Percentiles rank a stretch among this genome's conserved stretches.
Conservation (phyloP, 2,113 vertebrate genomes). For the Lutjanus erythropterus region DNA sequence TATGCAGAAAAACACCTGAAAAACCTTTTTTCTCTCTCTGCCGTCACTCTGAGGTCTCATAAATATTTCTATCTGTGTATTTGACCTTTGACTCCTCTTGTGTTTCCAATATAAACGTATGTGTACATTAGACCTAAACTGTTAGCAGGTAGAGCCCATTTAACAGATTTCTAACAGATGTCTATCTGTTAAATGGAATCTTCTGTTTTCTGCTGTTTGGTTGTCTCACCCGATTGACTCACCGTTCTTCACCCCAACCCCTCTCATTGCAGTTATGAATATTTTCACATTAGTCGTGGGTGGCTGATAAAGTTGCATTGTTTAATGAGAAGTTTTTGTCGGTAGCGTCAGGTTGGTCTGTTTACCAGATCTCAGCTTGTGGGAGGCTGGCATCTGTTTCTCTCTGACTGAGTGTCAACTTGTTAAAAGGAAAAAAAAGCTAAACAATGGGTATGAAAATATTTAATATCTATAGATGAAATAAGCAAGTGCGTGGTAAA, state of each 20-base stretch:
- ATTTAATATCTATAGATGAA: constrained; percentile 37
- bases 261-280: constrained; percentile 51
- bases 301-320: constrained; percentile 73
- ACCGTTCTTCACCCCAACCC: constrained; percentile 32
- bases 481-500: not conserved
- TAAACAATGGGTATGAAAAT: constrained; percentile 41
- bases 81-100: constrained; percentile 7
- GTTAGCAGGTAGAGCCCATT: constrained; percentile 4
- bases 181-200: too few relatives aligned
- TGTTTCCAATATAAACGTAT: not conserved
- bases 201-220: constrained; percentile 4
- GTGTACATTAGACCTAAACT: not conserved
- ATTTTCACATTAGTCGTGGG: constrained; percentile 62
- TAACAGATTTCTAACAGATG: constrained; percentile 31
- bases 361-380: constrained; percentile 68
- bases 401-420: constrained; percentile 54
- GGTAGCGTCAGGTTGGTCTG: constrained; percentile 65
- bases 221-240: constrained; percentile 43
- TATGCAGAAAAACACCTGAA: not conserved
- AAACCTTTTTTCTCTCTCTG: not conserved
- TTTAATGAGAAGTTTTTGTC: constrained; percentile 70
- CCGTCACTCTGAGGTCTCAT: constrained; percentile 9
- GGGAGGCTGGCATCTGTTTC: constrained; percentile 79
- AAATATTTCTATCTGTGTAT: not conserved
- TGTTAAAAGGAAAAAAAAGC: constrained; percentile 41